Base-by-base conservation (phyloP, 2,888 invertebrate genomes). In the Acleris cristana region DNA sequence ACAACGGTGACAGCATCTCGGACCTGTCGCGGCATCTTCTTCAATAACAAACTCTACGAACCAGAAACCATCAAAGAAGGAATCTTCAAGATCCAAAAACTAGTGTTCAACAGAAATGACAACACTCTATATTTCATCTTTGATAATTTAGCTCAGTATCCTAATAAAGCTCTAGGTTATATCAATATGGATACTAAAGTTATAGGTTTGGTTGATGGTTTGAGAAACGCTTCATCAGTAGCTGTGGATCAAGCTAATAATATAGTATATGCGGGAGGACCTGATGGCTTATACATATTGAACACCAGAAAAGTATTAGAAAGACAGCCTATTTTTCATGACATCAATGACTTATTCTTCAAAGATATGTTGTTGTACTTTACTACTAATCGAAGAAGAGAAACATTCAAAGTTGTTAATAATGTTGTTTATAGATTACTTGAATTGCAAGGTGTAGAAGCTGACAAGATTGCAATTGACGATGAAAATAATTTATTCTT, bases 401-500 rank as follows among this genome's bases (percentile, higher is more conserved):
- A 88, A 71, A 86, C 85, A 0, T 86, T 74, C 30, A 83, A 78
- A 70, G 92, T 89, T 48, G 84, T 86, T 51, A 84, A 83, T 51
- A 90, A 89, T 0, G 70, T 76, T 21, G 81, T 85, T 0, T 74
- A 69, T 0, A 74, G 75, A 0, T 67, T 92, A 7, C 78, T 72
- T 0, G 92, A 91, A 49, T 60, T 92, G 0, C 71, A 78, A 19
- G 82, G 78, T 0, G 72, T 82, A 0, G 71, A 72, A 45, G 78
- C 87, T 0, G 88, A 91, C n/a, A 82, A 82, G 55, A 51, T 91
- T 1, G 73, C 88, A 2, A 52, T 88, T 0, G 90, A 91, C 48
- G 86, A 89, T 70, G 87, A 89, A 48, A 82, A 84, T 44, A 89
- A 89, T 18, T 81, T 90, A 18, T 82, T 92, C 52, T 92, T 87